phyloP scores from a whole-genome alignment of 2,797 vertebrate genomes.

The Eupleurogrammus muticus region DNA sequence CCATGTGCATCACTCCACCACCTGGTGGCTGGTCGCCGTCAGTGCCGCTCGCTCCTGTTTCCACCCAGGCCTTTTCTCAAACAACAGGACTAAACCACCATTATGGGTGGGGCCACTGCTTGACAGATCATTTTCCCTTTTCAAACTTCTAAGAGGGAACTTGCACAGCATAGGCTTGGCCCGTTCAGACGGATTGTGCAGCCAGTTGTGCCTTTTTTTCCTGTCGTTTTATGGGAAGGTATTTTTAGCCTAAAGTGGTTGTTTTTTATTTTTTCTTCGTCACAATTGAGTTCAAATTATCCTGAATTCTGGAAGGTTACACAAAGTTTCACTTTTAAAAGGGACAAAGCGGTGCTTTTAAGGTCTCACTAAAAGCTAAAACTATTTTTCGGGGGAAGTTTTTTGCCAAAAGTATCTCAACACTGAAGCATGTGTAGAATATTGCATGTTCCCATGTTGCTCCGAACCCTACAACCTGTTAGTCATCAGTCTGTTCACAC shows the following conservation, averaged over 20 bases:
- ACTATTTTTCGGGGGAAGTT: neutral
- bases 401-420: neutral
- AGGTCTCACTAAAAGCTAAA: neutral
- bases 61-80: conserved; percentile 34
- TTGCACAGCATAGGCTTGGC: neutral
- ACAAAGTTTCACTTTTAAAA: neutral
- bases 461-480: neutral
- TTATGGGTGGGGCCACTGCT: conserved; percentile 65
- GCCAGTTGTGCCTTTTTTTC: neutral
- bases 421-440: neutral
- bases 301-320: neutral
- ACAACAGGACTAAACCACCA: conserved; percentile 47
- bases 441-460: neutral
- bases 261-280: neutral
- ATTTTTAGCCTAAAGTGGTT: neutral
- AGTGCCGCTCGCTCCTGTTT: conserved; percentile 52
- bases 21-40: conserved; percentile 77
- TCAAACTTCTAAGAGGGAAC: conserved; percentile 42
- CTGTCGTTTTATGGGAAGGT: neutral
- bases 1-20: conserved; percentile 77
- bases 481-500: conserved; percentile 1
- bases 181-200: neutral
- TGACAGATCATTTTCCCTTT: conserved; percentile 35
- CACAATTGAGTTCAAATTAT: neutral
- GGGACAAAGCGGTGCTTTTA: neutral